Percentiles rank a stretch among this genome's conserved stretches.
phyloP scores from a whole-genome alignment of 1,140 invertebrate species.

The Drepana arcuata region DNA sequence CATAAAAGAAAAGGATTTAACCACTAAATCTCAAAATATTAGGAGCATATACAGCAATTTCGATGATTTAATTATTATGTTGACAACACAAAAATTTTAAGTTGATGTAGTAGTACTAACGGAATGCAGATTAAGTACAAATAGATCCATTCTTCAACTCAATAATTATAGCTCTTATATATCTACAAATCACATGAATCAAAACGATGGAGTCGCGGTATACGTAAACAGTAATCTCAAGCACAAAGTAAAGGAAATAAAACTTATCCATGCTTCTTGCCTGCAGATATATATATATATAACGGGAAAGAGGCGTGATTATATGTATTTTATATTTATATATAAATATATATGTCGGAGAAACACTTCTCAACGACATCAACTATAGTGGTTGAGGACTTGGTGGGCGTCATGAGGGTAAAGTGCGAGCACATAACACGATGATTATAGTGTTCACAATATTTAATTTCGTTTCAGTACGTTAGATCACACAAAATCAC shows the following conservation, averaged over 20 bases:
- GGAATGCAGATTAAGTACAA: conserved; percentile 16
- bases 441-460: too few relatives aligned
- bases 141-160: conserved; percentile 3
- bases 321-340: too few relatives aligned
- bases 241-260: neutral
- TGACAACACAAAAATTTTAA: conserved; percentile 5
- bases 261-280: conserved; percentile 9
- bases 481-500: too few relatives aligned
- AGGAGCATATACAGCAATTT: conserved; percentile 19
- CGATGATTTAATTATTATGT: conserved; percentile 6
- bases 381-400: too few relatives aligned
- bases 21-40: conserved; percentile 12
- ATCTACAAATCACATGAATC: conserved; percentile 7
- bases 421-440: too few relatives aligned
- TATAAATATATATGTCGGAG: too few relatives aligned
- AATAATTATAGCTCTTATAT: conserved; percentile 6
- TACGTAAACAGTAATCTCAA: conserved; percentile 5
- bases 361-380: too few relatives aligned
- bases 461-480: too few relatives aligned
- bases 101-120: conserved; percentile 15
- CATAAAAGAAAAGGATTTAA: neutral
- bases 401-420: too few relatives aligned
- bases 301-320: too few relatives aligned
- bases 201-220: conserved; percentile 18
- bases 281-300: too few relatives aligned